Conservation (phyloP, 2,797 vertebrate genomes). For the Malacoctenus gilli region DNA sequence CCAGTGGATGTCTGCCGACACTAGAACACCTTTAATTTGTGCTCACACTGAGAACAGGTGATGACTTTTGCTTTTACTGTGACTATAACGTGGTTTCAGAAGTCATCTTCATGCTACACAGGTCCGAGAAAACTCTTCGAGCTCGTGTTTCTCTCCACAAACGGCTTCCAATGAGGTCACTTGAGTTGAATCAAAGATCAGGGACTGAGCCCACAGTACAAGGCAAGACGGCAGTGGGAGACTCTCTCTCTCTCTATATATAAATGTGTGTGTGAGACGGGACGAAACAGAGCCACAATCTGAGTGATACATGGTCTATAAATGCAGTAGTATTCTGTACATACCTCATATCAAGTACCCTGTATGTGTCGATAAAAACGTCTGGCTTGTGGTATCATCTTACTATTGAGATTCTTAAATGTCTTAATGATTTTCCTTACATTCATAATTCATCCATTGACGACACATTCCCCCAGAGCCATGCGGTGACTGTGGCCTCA, state of each 20-base stretch:
- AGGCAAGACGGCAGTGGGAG: slow-evolving; percentile 53
- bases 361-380: slow-evolving; percentile 3
- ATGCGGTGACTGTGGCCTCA: slow-evolving; percentile 15
- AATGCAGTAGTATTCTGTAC: slow-evolving; percentile 24
- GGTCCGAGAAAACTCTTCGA: slow-evolving; percentile 25
- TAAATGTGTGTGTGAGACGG: no score
- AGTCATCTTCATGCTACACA: slow-evolving; percentile 18
- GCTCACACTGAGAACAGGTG: neutral
- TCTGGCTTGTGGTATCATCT: slow-evolving; percentile 39
- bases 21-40: neutral
- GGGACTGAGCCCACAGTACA: slow-evolving; percentile 40
- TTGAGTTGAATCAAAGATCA: slow-evolving; percentile 37
- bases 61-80: no score
- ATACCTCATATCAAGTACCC: slow-evolving; percentile 13
- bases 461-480: slow-evolving; percentile 41
- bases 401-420: no score
- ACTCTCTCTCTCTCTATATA: no score
- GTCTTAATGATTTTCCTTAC: slow-evolving; percentile 45
- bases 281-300: slow-evolving; percentile 10
- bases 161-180: slow-evolving; percentile 56
- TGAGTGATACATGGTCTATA: slow-evolving; percentile 15
- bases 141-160: no score
- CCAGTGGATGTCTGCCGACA: neutral
- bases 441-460: slow-evolving; percentile 48
- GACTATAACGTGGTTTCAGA: no score